Base-by-base conservation (phyloP, 2,797 vertebrate genomes). In the Ptychadena robeensis region DNA sequence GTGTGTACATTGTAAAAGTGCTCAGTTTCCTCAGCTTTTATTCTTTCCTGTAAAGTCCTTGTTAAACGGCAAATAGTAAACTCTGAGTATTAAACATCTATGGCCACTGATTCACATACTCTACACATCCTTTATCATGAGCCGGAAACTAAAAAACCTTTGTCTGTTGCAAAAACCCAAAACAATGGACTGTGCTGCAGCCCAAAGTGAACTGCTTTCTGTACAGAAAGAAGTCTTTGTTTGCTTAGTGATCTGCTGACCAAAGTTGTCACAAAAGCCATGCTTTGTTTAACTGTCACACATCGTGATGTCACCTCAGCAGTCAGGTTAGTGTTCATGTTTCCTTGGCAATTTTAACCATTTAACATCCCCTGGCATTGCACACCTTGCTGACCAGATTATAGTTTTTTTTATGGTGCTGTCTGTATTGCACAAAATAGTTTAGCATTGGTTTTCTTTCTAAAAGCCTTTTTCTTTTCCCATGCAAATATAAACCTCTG, bases 181-280 rank as follows among this genome's bases (percentile, higher is more conserved):
- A 44, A 82, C 25, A 64, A 48, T 77, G 11, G 35, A 59, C 64
- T 53, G 44, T 59, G 32, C 44, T 38, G 32, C 18, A 69, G 34
- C 12, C 34, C 64, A 18, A 15, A 34, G 10, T 38, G 65, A 48
- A 66, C 15, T 31, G 63, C 40, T 15, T 65, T 80, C 38, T 15
- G 15, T 61, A 68, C 18, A 59, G 32, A 68, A 82, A 15, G 7
- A 68, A 9, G 6, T 64, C 72, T 82, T 76, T 82, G 81, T 82
- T 82, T 77, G 81, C 35, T 64, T 71, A 25, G 66, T 25, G 25
- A 66, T 68, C 82, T 80, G 70, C 76, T 79, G 76, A 79, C 34
- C 40, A 22, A 61, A 34, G 31, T 66, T 73, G 37, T 64, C 61
- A 68, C 79, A 59, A 57, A 32, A 44, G 30, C 37, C 35, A 8